Conservation (phyloP, 2,888 invertebrate species). For the Xanthia icteritia region DNA sequence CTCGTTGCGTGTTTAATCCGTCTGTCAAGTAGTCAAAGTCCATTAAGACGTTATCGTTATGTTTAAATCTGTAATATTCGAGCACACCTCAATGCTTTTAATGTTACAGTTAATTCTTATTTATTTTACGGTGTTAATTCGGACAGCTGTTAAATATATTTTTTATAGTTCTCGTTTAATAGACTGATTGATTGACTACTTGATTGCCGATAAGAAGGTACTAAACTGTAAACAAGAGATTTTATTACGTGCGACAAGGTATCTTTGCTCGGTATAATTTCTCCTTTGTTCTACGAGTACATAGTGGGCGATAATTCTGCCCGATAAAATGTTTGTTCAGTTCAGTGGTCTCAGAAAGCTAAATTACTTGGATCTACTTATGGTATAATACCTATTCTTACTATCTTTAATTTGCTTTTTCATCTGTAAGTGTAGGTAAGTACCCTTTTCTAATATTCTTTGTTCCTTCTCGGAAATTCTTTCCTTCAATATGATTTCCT, state of each 20-base stretch:
- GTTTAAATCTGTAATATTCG: slow-evolving; percentile 72
- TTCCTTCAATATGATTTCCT: slow-evolving; percentile 44
- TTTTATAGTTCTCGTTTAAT: slow-evolving; percentile 53
- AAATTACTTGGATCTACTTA: slow-evolving; percentile 37
- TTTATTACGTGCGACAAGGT: slow-evolving; percentile 30
- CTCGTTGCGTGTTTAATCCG: slow-evolving; percentile 59
- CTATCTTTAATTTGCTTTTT: slow-evolving; percentile 48
- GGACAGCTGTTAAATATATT: slow-evolving; percentile 51
- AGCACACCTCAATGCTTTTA: slow-evolving; percentile 71
- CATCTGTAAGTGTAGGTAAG: slow-evolving; percentile 38
- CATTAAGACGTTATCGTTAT: slow-evolving; percentile 78
- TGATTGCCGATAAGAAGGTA: slow-evolving; percentile 47
- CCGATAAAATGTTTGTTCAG: slow-evolving; percentile 49
- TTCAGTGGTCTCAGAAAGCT: slow-evolving; percentile 50
- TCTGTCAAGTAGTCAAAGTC: slow-evolving; percentile 65
- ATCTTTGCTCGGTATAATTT: slow-evolving; percentile 38
- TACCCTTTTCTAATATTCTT: slow-evolving; percentile 41
- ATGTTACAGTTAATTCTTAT: slow-evolving; percentile 62
- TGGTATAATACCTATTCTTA: slow-evolving; percentile 31
- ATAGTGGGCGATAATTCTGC: slow-evolving; percentile 32
- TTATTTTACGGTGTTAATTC: slow-evolving; percentile 52
- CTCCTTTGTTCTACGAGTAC: slow-evolving; percentile 44
- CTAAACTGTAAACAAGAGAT: slow-evolving; percentile 42
- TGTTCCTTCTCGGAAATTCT: slow-evolving; percentile 35
- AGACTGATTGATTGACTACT: slow-evolving; percentile 59